Percentiles rank a stretch among this genome's conserved stretches.
These are phyloP conservation scores for Ophonus ardosiacus DNA, from an alignment of 2,888 invertebrate genomes.

Conservation along the genomic window DNA sequence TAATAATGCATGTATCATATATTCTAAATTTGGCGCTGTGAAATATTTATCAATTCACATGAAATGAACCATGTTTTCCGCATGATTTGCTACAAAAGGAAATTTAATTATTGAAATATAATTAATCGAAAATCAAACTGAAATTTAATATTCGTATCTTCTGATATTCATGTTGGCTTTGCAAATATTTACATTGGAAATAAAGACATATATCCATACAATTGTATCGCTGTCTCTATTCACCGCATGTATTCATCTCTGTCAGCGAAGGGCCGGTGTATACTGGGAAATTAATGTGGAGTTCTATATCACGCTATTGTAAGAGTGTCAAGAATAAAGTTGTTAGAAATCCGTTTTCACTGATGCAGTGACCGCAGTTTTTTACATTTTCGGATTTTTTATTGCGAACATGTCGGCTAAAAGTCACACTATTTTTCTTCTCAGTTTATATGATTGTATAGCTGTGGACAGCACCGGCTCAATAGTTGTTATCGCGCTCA, in stretches of 20 bases:
- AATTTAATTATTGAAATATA: constrained; percentile 23
- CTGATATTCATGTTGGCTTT: neutral
- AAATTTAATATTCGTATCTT: constrained; percentile 13
- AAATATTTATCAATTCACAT: no score
- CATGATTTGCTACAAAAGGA: neutral
- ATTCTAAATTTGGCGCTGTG: no score
- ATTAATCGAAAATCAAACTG: constrained; percentile 44
- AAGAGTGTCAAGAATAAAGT: constrained; percentile 39
- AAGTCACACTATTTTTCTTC: constrained; percentile 43
- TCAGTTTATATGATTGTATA: constrained; percentile 14
- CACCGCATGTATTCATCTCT: constrained; percentile 10
- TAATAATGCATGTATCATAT: no score
- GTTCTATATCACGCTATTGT: constrained; percentile 30
- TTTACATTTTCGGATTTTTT: constrained; percentile 36
- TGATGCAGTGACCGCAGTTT: constrained; percentile 47
- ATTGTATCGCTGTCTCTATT: constrained; percentile 17
- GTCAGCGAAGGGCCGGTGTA: constrained; percentile 24
- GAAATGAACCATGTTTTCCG: neutral
- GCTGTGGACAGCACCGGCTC: neutral
- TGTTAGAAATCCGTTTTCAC: constrained; percentile 40
- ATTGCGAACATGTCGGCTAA: constrained; percentile 37
- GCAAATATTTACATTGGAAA: constrained; percentile 31
- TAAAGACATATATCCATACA: constrained; percentile 15
- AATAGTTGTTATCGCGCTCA: neutral
- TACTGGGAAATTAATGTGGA: constrained; percentile 37